Percentiles rank a stretch among this genome's conserved stretches.
These are phyloP conservation scores for Enteromius radiatus DNA, from an alignment of 2,797 vertebrate genomes.

Conservation along the genomic window DNA sequence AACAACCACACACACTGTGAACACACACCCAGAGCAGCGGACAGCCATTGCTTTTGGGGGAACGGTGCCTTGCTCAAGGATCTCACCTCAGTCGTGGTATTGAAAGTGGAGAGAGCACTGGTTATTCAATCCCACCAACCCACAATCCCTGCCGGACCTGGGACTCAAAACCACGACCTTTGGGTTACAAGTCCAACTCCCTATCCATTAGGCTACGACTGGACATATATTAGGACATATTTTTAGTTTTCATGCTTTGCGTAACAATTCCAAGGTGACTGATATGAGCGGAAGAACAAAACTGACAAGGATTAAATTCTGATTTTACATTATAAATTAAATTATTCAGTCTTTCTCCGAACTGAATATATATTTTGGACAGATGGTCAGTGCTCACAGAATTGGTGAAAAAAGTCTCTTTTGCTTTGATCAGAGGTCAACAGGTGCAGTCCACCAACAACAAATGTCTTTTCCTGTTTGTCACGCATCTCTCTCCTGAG, in stretches of 20 bases:
- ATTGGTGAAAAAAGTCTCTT: background rate
- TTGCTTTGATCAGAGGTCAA: slow-evolving; percentile 22
- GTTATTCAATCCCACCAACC: no score
- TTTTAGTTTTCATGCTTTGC: background rate
- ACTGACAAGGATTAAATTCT: background rate
- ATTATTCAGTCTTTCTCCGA: background rate
- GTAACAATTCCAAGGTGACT: background rate
- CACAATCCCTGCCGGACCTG: no score
- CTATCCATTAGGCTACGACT: no score
- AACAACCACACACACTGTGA: no score
- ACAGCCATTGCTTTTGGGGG: no score
- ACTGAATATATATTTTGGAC: slow-evolving; percentile 5
- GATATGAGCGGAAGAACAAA: background rate
- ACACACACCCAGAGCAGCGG: no score
- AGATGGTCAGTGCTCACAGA: background rate
- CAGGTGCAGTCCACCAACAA: slow-evolving; percentile 35
- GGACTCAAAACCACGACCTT: no score
- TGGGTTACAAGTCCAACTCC: no score
- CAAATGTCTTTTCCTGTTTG: slow-evolving; percentile 34
- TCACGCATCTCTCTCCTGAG: slow-evolving; percentile 17
- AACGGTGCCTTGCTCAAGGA: no score
- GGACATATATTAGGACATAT: no score
- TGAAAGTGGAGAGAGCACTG: no score
- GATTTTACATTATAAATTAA: background rate
- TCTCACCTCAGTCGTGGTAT: no score